Base-by-base conservation (phyloP, 2,113 vertebrate genomes). In the Anguilla japonica region DNA sequence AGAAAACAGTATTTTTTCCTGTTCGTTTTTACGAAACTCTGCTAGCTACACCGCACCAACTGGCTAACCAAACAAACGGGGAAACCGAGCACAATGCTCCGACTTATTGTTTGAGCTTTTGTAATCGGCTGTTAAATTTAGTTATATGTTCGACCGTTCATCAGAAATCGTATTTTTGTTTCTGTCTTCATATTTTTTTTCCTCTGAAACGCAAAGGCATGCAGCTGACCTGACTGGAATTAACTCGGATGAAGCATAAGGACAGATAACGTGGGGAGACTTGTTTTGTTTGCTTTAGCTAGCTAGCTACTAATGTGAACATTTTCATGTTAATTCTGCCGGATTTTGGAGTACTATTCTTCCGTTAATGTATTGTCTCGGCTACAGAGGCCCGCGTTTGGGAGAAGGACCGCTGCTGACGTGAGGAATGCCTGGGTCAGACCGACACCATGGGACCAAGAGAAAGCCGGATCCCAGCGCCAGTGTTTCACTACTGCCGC, bases 401-500 rank as follows among this genome's bases (percentile, higher is more conserved):
- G 93, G 89, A 92, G 91, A 90, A 92, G 94, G 88, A 91, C 91
- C 91, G 93, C 91, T 85, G 92, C 93, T 92, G 93, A 92, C 89
- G 92, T 95, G 90, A 96, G 95, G 93, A 90, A 96, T 96, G 96
- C 96, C 96, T 94, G 96, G 96, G 87, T 96, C 96, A 91, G 96
- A 95, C 90, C 94, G 96, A 94, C 95, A 95, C 91, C 95, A 96
- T 96, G 96, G 93, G 94, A 95, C 94, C 94, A 96, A 96, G 93
- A 95, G 93, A 94, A 96, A 96, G 94, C 91, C 92, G 86, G 95
- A 95, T 89, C 89, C 93, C 6, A 92, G 90, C 91, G 89, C 79
- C 85, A 85, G 79, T 86, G 85, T 56, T 83, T 83, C 57, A 41
- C 79, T 84, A 67, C 89, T 88, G 85, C 87, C 84, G 67, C 89